Conservation (phyloP, 1,140 invertebrate genomes). For the Macrosteles quadrilineatus region DNA sequence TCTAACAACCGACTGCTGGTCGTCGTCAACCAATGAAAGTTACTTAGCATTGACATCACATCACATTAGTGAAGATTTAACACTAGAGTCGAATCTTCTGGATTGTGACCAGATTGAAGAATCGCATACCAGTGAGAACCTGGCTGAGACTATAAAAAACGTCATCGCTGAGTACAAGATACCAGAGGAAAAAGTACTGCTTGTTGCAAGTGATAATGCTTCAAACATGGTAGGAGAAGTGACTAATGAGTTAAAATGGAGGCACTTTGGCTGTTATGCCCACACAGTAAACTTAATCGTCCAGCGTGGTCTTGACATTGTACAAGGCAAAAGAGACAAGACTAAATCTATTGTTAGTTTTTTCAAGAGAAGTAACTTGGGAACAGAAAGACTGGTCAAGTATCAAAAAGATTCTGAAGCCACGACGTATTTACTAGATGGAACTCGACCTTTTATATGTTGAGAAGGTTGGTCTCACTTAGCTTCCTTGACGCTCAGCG, state of each 20-base stretch:
- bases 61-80: constrained; percentile 38
- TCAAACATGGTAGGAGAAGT: not conserved
- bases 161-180: too few species aligned
- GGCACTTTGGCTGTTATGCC: not conserved
- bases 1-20: constrained; percentile 42
- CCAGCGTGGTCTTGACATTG: not conserved
- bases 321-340: not conserved
- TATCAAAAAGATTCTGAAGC: not conserved
- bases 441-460: not conserved
- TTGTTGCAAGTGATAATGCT: not conserved
- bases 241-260: not conserved
- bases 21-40: constrained; percentile 36
- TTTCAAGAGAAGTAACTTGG: not conserved
- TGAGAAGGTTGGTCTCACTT: not conserved
- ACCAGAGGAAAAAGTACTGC: not conserved
- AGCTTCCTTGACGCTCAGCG: not conserved
- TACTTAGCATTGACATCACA: constrained; percentile 39
- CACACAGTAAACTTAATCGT: not conserved
- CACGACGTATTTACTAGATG: not conserved
- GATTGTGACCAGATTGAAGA: constrained; percentile 30
- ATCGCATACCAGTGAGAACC: not conserved
- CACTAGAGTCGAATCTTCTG: constrained; percentile 23
- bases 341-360: not conserved
- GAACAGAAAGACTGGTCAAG: not conserved
- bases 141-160: constrained; percentile 30